Conservation (phyloP, 30 jellyfish, hydroid and myxozoan species). For the Phacellophora camtschatica region DNA sequence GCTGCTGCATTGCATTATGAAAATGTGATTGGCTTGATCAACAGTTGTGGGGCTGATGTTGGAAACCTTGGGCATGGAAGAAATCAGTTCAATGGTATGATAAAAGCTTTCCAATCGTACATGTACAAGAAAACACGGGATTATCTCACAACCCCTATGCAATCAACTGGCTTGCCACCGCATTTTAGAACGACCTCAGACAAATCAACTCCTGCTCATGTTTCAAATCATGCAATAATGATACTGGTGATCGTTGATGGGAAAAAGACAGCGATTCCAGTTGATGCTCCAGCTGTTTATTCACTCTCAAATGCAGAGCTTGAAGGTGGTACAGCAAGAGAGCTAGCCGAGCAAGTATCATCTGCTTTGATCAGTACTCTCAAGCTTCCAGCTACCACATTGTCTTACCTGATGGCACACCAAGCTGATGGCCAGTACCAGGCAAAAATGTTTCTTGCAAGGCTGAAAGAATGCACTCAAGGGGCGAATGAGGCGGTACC, state of each 20-base stretch:
- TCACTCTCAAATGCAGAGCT: background rate
- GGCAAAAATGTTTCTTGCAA: slow-evolving; percentile 10
- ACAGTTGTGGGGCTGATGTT: slow-evolving; percentile 45
- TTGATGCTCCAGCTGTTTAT: slow-evolving; percentile 30
- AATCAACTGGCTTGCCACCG: slow-evolving; percentile 38
- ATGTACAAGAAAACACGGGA: slow-evolving; percentile 22
- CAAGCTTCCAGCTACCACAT: slow-evolving; percentile 13
- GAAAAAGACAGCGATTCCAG: slow-evolving; percentile 32
- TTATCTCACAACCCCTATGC: slow-evolving; percentile 12
- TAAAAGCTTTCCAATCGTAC: slow-evolving; percentile 20
- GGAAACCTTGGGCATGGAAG: slow-evolving; percentile 56
- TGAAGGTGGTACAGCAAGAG: slow-evolving; percentile 40
- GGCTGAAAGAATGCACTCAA: slow-evolving; percentile 15
- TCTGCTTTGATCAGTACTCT: slow-evolving; percentile 1
- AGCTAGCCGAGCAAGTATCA: slow-evolving; percentile 28
- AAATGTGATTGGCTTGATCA: slow-evolving; percentile 17
- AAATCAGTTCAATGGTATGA: slow-evolving; percentile 32
- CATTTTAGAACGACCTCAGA: slow-evolving; percentile 23
- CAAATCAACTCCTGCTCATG: slow-evolving; percentile 40
- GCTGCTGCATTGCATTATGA: slow-evolving; percentile 51
- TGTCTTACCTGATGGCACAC: slow-evolving; percentile 10
- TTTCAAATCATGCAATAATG: slow-evolving; percentile 32
- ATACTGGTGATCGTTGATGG: slow-evolving; percentile 40
- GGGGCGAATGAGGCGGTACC: background rate
- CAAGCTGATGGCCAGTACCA: slow-evolving; percentile 50